These are phyloP conservation scores for Belonocnema kinseyi DNA, from an alignment of 1,140 invertebrate genomes.

Conservation along the genomic window DNA sequence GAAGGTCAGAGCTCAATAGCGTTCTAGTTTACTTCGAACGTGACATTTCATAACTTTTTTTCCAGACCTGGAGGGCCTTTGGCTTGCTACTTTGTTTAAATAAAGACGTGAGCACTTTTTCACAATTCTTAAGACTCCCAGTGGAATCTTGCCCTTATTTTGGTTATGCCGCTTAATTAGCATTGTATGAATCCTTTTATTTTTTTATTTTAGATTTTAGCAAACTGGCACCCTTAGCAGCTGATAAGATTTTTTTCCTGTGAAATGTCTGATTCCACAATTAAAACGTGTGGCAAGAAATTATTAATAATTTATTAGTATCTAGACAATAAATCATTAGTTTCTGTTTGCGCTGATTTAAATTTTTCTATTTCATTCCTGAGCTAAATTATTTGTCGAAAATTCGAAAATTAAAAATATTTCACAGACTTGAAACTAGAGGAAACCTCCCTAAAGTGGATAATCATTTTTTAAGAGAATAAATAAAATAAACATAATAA, in stretches of 20 bases:
- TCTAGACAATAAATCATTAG: background rate
- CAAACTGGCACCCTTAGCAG: conserved; percentile 11
- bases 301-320: background rate
- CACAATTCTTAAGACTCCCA: conserved; percentile 39
- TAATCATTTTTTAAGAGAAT: too few relatives aligned
- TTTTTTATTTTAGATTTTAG: conserved; percentile 40
- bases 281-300: conserved; percentile 14
- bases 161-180: conserved; percentile 47
- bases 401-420: too few relatives aligned
- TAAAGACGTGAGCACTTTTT: conserved; percentile 56
- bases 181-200: conserved; percentile 50
- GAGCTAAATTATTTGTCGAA: too few relatives aligned
- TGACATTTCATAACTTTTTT: conserved; percentile 45
- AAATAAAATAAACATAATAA: too few relatives aligned
- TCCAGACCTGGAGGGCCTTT: conserved; percentile 53
- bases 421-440: too few relatives aligned
- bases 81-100: conserved; percentile 56
- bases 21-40: conserved; percentile 1
- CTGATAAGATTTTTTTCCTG: background rate
- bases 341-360: background rate
- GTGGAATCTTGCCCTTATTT: conserved; percentile 37
- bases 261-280: conserved; percentile 1
- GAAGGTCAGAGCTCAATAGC: background rate
- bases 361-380: background rate
- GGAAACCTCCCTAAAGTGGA: too few relatives aligned